These are phyloP conservation scores for Erythrolamprus reginae DNA, from an alignment of 2,113 vertebrate species.

Conservation along the genomic window DNA sequence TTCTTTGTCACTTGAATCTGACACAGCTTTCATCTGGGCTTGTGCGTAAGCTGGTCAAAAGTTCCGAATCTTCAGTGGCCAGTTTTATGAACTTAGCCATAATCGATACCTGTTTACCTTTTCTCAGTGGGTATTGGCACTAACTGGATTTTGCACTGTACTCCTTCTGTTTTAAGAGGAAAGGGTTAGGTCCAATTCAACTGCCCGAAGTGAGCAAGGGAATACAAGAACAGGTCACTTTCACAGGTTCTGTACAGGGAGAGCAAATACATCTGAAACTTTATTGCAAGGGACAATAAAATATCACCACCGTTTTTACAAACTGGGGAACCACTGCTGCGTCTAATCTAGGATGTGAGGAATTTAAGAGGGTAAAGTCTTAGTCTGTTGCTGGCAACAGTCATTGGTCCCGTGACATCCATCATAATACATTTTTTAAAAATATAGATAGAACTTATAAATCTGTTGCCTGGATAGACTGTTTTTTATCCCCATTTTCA, in stretches of 20 bases:
- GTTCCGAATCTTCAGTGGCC: constrained; percentile 30
- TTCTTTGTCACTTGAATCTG: constrained; percentile 43
- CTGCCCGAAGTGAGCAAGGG: constrained; percentile 30
- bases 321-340: constrained; percentile 36
- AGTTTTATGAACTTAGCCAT: constrained; percentile 41
- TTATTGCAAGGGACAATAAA: not conserved
- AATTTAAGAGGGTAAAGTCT: constrained; percentile 31
- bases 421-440: constrained; percentile 19
- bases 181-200: constrained; percentile 27
- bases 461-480: constrained; percentile 22
- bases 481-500: not conserved
- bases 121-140: constrained; percentile 44
- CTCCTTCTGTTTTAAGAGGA: constrained; percentile 29
- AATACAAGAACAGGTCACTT: constrained; percentile 31
- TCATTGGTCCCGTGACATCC: constrained; percentile 32
- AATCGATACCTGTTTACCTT: not conserved
- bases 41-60: constrained; percentile 28
- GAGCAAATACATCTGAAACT: constrained; percentile 37
- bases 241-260: constrained; percentile 29
- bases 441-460: constrained; percentile 24
- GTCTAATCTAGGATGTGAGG: constrained; percentile 21
- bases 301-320: constrained; percentile 33
- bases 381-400: constrained; percentile 70
- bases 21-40: constrained; percentile 41
- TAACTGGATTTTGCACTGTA: constrained; percentile 48